A percentile compares a stretch with the other conserved stretches of the same genome.
Conservation (phyloP, 2,888 invertebrate species). For the Carterocephalus palaemon region DNA sequence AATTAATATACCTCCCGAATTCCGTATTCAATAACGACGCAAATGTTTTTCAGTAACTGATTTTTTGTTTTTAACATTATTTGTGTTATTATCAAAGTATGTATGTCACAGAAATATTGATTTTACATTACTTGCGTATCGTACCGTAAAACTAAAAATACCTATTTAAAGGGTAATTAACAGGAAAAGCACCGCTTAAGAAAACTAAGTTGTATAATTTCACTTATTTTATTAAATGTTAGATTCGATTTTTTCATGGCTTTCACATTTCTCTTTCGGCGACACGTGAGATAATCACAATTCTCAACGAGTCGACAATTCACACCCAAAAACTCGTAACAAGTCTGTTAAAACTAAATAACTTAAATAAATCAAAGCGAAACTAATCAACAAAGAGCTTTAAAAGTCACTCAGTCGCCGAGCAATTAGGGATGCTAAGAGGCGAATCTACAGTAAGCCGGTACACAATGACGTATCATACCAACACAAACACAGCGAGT, state of each 20-base stretch:
- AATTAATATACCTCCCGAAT: constrained; percentile 24
- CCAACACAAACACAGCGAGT: constrained; percentile 71
- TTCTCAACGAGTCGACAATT: not conserved
- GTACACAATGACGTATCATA: constrained; percentile 76
- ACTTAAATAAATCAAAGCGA: constrained; percentile 33
- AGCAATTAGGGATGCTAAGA: constrained; percentile 75
- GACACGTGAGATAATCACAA: not conserved
- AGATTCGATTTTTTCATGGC: too few species aligned
- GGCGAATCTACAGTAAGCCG: constrained; percentile 75
- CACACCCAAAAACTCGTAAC: constrained; percentile 27
- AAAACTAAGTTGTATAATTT: too few species aligned
- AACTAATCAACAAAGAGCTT: constrained; percentile 56
- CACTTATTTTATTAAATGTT: too few species aligned
- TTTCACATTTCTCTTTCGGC: too few species aligned
- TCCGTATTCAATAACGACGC: constrained; percentile 11
- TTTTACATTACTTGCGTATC: too few species aligned
- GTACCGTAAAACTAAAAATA: too few species aligned
- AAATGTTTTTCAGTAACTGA: not conserved
- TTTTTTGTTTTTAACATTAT: constrained; percentile 1
- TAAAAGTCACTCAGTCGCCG: constrained; percentile 66
- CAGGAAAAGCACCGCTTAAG: too few species aligned
- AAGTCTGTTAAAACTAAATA: constrained; percentile 31
- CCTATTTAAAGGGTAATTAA: too few species aligned
- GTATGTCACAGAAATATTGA: too few species aligned
- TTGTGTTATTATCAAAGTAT: not conserved